Base-by-base conservation (phyloP, 2,113 vertebrate genomes). In the Holacanthus passer region DNA sequence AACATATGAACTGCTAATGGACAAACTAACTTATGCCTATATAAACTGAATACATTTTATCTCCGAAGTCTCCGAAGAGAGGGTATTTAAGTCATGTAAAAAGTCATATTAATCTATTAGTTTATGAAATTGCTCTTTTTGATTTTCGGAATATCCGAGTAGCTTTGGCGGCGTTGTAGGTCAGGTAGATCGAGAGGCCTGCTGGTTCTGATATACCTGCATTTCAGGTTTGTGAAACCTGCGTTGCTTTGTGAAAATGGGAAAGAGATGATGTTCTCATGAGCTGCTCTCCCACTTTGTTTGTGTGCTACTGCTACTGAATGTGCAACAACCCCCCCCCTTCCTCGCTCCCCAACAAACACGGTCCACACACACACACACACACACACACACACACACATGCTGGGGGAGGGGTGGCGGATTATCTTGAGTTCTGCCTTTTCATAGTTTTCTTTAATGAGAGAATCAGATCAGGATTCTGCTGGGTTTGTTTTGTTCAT, bases 41-140 rank as follows among this genome's bases (percentile, higher is more conserved):
- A 87, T 93, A 92, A 94, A 92, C 89, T 84, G 77, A 92, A 89
- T 85, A 92, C 89, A 91, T 94, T 91, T 90, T 91, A 91, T 84
- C 86, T 71, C n/a, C n/a, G n/a, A 72, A 88, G 78, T 87, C 85
- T 90, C 90, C 65, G 79, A 89, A 88, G 85, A 92, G 74, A 93
- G 77, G 86, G 71, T 92, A 89, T 93, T 88, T 87, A 90, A 80
- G 82, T 90, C 43, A 71, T 91, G 83, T 94, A 92, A 91, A 89
- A 88, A 93, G 48, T 89, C 74, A 88, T 92, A 91, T 84, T 93
- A 87, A 89, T 92, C 83, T 82, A 79, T 86, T 88, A 79, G 81
- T 84, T 87, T 76, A 84, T 88, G 59, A 85, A 85, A 78, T 80
- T 73, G 67, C 47, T 84, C 37, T 70, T 68, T 65, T 68, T 65